Percentiles rank a stretch among this genome's conserved stretches.
Evolutionary conservation across 2,888 invertebrate genomes (phyloP).

Genomic region (Folsomia manolachei): DNA sequence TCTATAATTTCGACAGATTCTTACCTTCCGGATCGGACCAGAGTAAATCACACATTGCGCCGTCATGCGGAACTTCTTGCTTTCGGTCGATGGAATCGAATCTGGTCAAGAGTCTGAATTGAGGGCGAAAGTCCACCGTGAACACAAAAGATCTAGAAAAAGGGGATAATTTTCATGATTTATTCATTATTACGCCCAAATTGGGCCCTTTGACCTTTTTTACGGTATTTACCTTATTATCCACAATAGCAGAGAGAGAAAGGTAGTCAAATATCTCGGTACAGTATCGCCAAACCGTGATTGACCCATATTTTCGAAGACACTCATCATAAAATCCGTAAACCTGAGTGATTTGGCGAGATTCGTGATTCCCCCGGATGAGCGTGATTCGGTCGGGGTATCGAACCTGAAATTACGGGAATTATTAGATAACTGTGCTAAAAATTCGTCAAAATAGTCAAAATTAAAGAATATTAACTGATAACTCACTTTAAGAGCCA

Average conservation of each 20-base stretch:
- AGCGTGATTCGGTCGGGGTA: constrained; percentile 98
- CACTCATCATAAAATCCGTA: constrained; percentile 99
- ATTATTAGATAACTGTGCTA: neutral
- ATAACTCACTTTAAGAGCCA: constrained; percentile 86
- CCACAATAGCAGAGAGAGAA: constrained; percentile 93
- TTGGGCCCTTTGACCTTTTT: no score
- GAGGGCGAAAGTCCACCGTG: constrained; percentile 98
- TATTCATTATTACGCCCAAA: neutral
- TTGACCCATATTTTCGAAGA: constrained; percentile 93
- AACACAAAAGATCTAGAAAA: constrained; percentile 86
- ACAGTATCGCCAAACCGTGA: constrained; percentile 98
- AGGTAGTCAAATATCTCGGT: constrained; percentile 99
- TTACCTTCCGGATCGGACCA: constrained; percentile 99
- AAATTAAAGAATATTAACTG: no score
- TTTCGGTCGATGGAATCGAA: constrained; percentile 97
- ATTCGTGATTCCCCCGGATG: constrained; percentile 98
- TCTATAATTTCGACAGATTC: no score
- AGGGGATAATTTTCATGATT: neutral
- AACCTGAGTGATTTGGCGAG: constrained; percentile 98
- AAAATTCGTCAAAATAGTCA: no score
- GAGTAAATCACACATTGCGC: constrained; percentile 98
- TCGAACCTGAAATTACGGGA: constrained; percentile 67
- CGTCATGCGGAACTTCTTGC: constrained; percentile 96
- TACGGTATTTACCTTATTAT: constrained; percentile 82
- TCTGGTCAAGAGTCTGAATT: constrained; percentile 97